These are phyloP conservation scores for Druon quercuslanigerum DNA, from an alignment of 1,140 invertebrate species.

Conservation along the genomic window DNA sequence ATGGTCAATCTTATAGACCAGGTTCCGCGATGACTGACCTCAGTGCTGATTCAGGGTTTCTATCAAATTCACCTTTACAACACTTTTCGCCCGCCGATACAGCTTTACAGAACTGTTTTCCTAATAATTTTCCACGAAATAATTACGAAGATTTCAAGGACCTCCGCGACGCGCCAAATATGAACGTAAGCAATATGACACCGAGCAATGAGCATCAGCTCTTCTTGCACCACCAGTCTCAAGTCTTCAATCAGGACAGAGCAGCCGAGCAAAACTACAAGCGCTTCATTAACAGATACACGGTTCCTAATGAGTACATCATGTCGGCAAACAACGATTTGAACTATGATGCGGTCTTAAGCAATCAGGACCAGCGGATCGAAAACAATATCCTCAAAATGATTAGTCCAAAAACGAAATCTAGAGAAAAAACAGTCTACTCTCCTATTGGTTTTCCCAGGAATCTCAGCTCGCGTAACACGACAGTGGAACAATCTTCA, in stretches of 20 bases:
- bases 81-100: slow-evolving; percentile 68
- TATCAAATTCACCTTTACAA: slow-evolving; percentile 69
- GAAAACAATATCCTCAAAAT: slow-evolving; percentile 64
- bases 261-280: slow-evolving; percentile 66
- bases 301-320: slow-evolving; percentile 59
- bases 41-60: slow-evolving; percentile 67
- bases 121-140: slow-evolving; percentile 59
- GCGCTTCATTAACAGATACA: slow-evolving; percentile 58
- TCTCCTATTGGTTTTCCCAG: slow-evolving; percentile 68
- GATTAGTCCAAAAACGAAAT: slow-evolving; percentile 61
- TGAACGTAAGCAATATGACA: slow-evolving; percentile 53
- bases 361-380: slow-evolving; percentile 58
- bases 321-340: slow-evolving; percentile 45
- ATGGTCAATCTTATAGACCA: slow-evolving; percentile 60
- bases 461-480: slow-evolving; percentile 53
- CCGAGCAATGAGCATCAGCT: slow-evolving; percentile 61
- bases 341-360: slow-evolving; percentile 55
- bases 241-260: slow-evolving; percentile 52
- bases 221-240: slow-evolving; percentile 59
- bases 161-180: slow-evolving; percentile 55
- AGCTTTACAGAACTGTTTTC: slow-evolving; percentile 62
- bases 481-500: slow-evolving; percentile 53
- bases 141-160: slow-evolving; percentile 65
- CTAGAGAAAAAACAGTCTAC: slow-evolving; percentile 56
- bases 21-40: slow-evolving; percentile 70